Percentiles rank a stretch among this genome's conserved stretches.
These are phyloP conservation scores for Thymelicus acteon DNA, from an alignment of 2,888 invertebrate species.

Conservation along the genomic window DNA sequence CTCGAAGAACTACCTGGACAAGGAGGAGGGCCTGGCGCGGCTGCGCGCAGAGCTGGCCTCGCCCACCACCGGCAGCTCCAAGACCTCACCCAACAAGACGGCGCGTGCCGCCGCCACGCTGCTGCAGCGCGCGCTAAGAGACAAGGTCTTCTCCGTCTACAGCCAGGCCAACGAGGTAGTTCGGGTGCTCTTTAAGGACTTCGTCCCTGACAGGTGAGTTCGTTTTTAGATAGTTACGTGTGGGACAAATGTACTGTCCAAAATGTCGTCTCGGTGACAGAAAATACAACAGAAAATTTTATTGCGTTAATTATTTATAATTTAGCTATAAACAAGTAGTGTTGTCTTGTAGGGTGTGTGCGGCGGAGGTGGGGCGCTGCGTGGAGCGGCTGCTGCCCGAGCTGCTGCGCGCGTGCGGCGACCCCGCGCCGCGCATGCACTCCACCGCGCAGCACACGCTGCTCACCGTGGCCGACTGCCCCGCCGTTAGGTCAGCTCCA, in stretches of 20 bases:
- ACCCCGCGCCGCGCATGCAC: conserved; percentile 93
- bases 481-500: conserved; percentile 88
- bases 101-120: conserved; percentile 92
- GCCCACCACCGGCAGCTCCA: conserved; percentile 72
- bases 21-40: conserved; percentile 93
- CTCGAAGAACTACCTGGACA: conserved; percentile 95
- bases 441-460: conserved; percentile 95
- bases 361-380: conserved; percentile 92
- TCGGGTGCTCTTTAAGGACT: conserved; percentile 91
- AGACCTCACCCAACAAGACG: conserved; percentile 89
- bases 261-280: too few relatives aligned
- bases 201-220: conserved; percentile 89
- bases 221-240: too few relatives aligned
- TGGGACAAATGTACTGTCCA: too few relatives aligned
- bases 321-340: too few relatives aligned
- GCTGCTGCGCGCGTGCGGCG: conserved; percentile 93
- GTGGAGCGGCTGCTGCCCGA: conserved; percentile 94
- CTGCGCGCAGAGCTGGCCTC: conserved; percentile 78
- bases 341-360: conserved; percentile 87
- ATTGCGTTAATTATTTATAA: too few relatives aligned
- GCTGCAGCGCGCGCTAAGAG: conserved; percentile 91
- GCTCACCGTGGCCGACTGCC: conserved; percentile 92
- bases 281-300: too few relatives aligned
- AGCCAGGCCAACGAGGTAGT: conserved; percentile 93
- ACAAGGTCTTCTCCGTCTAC: conserved; percentile 95